Conservation (phyloP, 2,113 vertebrate genomes). For the Chamaetylas fuelleborni region DNA sequence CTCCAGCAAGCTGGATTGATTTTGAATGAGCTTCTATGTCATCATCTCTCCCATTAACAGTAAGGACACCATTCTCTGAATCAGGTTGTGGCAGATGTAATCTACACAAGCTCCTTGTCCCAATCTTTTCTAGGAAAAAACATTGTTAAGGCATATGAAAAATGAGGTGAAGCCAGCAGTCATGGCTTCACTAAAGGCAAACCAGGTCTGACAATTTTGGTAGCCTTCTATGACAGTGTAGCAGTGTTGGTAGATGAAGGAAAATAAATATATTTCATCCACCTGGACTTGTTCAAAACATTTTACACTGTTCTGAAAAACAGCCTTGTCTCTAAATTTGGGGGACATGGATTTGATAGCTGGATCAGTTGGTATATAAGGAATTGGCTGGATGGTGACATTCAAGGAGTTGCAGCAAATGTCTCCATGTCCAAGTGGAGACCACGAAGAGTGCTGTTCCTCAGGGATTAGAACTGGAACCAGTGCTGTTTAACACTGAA, state of each 20-base stretch:
- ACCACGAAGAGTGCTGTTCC: background rate
- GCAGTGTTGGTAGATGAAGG: background rate
- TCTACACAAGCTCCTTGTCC: background rate
- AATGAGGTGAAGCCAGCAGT: background rate
- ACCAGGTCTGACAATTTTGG: background rate
- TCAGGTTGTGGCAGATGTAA: background rate
- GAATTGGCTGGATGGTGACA: background rate
- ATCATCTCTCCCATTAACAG: background rate
- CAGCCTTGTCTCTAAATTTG: background rate
- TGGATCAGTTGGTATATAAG: background rate
- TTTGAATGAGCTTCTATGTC: background rate
- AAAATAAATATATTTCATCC: background rate
- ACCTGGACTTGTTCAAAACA: background rate
- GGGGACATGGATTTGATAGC: background rate
- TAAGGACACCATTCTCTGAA: background rate
- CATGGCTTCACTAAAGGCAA: background rate
- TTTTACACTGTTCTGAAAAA: background rate
- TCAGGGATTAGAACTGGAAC: background rate
- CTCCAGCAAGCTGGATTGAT: background rate
- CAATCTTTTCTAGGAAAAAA: background rate
- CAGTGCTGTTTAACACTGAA: background rate
- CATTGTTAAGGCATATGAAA: background rate
- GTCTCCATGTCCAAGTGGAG: background rate
- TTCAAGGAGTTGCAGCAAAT: background rate
- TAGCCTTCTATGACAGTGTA: background rate